Conservation (phyloP, 2,888 invertebrate species). For the Hemistola chrysoprasaria region DNA sequence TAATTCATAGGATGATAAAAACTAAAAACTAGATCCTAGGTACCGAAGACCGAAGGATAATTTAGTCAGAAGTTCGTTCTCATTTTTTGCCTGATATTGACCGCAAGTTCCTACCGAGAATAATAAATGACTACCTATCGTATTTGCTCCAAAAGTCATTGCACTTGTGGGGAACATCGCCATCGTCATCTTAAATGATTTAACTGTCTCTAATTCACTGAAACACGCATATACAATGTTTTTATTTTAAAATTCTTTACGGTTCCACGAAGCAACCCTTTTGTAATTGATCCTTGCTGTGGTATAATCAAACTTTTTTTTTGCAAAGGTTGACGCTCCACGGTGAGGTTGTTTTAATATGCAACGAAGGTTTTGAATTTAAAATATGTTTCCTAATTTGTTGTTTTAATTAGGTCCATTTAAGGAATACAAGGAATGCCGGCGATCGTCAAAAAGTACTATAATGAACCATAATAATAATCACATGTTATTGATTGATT, state of each 20-base stretch:
- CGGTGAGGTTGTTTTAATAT: too few relatives aligned
- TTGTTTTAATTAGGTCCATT: too few relatives aligned
- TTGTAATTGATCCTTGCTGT: slow-evolving; percentile 10
- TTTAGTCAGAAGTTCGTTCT: neutral
- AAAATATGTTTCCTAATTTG: too few relatives aligned
- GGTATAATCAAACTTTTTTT: too few relatives aligned
- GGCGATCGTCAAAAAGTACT: too few relatives aligned
- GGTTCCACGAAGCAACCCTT: slow-evolving; percentile 2
- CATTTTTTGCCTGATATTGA: slow-evolving; percentile 4
- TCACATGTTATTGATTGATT: too few relatives aligned
- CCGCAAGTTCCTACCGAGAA: slow-evolving; percentile 13
- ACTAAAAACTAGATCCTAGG: too few relatives aligned
- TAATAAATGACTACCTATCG: slow-evolving; percentile 3
- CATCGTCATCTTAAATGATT: slow-evolving; percentile 10
- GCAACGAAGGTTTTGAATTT: too few relatives aligned
- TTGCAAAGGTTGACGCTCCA: neutral
- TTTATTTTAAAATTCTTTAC: slow-evolving; percentile 7
- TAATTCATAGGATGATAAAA: too few relatives aligned
- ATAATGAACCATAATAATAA: too few relatives aligned
- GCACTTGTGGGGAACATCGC: slow-evolving; percentile 9
- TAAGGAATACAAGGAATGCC: too few relatives aligned
- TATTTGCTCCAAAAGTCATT: slow-evolving; percentile 9
- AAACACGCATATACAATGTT: slow-evolving; percentile 1
- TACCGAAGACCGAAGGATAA: too few relatives aligned
- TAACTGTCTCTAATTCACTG: slow-evolving; percentile 10